Conservation (phyloP, 2,888 invertebrate species). For the Cryptocephalus primarius region DNA sequence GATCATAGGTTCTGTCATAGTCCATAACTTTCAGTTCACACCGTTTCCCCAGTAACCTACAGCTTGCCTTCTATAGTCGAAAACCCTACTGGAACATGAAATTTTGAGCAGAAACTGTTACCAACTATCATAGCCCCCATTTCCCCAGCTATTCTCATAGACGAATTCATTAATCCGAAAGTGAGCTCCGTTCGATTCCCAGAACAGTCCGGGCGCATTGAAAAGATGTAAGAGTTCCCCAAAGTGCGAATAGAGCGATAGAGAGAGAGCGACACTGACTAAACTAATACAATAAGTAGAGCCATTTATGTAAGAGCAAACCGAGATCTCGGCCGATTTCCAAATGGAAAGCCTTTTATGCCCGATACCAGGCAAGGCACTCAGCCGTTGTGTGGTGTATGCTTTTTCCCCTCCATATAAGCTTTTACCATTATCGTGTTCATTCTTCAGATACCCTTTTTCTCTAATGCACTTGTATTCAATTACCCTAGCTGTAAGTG, state of each 20-base stretch:
- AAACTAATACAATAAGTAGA: constrained; percentile 29
- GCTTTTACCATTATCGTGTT: constrained; percentile 19
- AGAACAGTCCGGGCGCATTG: neutral
- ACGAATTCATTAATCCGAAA: no score
- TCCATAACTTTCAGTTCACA: no score
- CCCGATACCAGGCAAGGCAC: constrained; percentile 16
- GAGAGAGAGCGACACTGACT: constrained; percentile 21
- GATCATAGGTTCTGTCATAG: no score
- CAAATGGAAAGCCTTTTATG: constrained; percentile 30
- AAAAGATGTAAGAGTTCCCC: neutral
- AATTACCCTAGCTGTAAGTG: constrained; percentile 6
- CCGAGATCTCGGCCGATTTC: constrained; percentile 26
- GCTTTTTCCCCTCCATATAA: constrained; percentile 18
- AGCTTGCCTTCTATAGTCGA: no score
- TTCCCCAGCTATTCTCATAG: no score
- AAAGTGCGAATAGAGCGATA: neutral
- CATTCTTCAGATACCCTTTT: constrained; percentile 15
- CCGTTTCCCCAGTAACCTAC: no score
- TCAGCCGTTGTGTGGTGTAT: constrained; percentile 15
- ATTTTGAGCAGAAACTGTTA: no score
- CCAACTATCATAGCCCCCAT: no score
- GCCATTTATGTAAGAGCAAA: constrained; percentile 30
- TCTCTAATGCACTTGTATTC: constrained; percentile 16
- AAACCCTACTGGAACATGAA: no score
- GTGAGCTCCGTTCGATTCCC: no score